Evolutionary conservation across 1,140 invertebrate species (phyloP), one percentile per base, ranked within the genome.

Genomic region (Drosophila trapezifrons): DNA sequence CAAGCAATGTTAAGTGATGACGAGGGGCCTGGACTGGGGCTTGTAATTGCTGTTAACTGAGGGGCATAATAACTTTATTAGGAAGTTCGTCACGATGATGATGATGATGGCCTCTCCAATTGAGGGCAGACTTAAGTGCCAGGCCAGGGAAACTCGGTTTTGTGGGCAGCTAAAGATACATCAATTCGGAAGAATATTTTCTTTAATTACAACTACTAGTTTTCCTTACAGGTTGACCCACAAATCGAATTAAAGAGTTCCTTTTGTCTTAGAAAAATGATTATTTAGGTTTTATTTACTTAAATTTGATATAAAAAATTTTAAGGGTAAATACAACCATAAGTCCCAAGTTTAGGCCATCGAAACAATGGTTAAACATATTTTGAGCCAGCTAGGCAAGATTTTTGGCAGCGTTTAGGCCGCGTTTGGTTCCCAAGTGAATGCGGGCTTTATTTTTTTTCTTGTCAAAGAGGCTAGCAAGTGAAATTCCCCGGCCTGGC

Each of bases 21-120:
- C 17, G 38, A 25, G 54, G 20, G 29, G 42, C 52, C 54, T 3
- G 32, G 32, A 3, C 32, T 12, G 12, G 17, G 40, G 15, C 17
- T 7, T 47, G 51, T 71, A 72, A 72, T 72, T 58, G 69, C 69
- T 72, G 66, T 58, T 72, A 72, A 71, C 67, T 71, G 43, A 40
- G 67, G 13, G 25, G 42, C 67, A 70, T 71, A 70, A 71, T 71
- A 57, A 71, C 69, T 72, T 72, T 72, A 72, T 72, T 71, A 71
- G 52, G 52, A 58, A 71, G 64, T 57, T 71, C 35, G 32, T 40
- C 32, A 9, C 27, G 27, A 51, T 37, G 27, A 51, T 40, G 45
- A 38, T 27, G 49, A 35, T 45, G 29, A 45, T 42, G 29, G 37
- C 27, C 42, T 13, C 20, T 27, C 22, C 49, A 69, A 71, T 71